phyloP scores from a whole-genome alignment of 2,797 vertebrate species.

The Sebastes trivittatus region DNA sequence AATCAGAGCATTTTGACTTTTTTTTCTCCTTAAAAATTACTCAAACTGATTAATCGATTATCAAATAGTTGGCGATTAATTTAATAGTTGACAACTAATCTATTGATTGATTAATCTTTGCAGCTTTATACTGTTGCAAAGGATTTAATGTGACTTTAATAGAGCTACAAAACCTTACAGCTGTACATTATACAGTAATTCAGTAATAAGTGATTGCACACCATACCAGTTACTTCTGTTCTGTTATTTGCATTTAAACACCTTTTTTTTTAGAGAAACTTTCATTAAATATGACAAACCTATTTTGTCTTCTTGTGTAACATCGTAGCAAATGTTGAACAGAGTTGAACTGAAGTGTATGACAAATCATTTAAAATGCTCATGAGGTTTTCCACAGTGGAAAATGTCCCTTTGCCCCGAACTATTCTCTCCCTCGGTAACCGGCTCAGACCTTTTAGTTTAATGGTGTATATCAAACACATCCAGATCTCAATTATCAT shows the following conservation, averaged over 20 bases:
- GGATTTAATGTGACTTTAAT: background rate
- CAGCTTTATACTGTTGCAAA: background rate
- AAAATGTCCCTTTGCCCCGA: slow-evolving; percentile 35
- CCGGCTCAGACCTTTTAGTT: slow-evolving; percentile 65
- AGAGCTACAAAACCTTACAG: background rate
- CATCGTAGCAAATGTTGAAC: background rate
- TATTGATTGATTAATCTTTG: rapidly evolving
- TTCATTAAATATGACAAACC: background rate
- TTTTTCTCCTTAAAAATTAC: no score
- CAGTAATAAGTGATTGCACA: background rate
- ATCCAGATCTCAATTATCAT: slow-evolving; percentile 78
- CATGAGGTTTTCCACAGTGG: slow-evolving; percentile 32
- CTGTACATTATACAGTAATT: background rate
- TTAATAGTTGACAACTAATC: no score
- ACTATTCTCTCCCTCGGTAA: slow-evolving; percentile 46
- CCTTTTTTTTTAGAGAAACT: background rate
- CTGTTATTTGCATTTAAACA: background rate
- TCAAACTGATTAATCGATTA: no score
- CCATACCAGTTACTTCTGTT: background rate
- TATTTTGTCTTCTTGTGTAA: background rate
- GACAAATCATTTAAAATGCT: slow-evolving; percentile 28
- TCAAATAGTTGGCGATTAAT: no score
- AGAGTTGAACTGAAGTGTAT: slow-evolving; percentile 8
- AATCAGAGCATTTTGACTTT: no score
- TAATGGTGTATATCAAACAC: slow-evolving; percentile 73